Base-by-base conservation (phyloP, 2,113 vertebrate species). In the Brachyhypopomus gauderio region DNA sequence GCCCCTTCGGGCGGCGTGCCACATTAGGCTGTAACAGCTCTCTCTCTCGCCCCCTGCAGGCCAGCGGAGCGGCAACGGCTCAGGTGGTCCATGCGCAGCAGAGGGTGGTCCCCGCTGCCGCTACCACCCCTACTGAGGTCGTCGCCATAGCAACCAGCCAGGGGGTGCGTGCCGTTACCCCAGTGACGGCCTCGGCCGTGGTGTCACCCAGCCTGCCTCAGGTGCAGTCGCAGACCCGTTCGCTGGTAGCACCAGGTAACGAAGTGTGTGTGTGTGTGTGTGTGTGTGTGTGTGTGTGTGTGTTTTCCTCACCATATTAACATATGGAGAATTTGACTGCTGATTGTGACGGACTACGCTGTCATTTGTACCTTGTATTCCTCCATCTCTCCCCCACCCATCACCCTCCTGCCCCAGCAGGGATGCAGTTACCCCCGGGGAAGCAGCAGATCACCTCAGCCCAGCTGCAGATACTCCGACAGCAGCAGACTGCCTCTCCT, bases 61-160 rank as follows among this genome's bases (percentile, higher is more conserved):
- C 93, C 48, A 89, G 94, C 0, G 93, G 92, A 56, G 92, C 93
- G 34, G 83, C 92, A 80, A 83, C 88, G 85, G 89, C 95, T 2
- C 96, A 96, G 87, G 95, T 96, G 79, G 96, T 96, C 2, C 98
- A 98, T 22, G 85, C 94, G 6, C 98, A 97, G 81, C 97, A 96
- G 84, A 93, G 95, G 62, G 38, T 94, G 0, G 90, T 94, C 0
- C 84, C 93, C 0, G 86, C 94, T 0, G 85, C 94, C 0, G 89
- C 94, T 0, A 85, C 94, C 0, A 88, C 94, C 0, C 89, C 95
- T 0, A 86, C 93, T 0, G 96, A 97, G 48, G 92, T 97, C 79
- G 95, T 97, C 34, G 92, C 96, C 72, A 94, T 96, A 71, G 93
- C 95, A 0, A 91, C 95, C 0, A 93, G 94, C 2, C 95, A 94